Conservation (phyloP, 2,113 vertebrate genomes). For the Neolamprologus variostigma region DNA sequence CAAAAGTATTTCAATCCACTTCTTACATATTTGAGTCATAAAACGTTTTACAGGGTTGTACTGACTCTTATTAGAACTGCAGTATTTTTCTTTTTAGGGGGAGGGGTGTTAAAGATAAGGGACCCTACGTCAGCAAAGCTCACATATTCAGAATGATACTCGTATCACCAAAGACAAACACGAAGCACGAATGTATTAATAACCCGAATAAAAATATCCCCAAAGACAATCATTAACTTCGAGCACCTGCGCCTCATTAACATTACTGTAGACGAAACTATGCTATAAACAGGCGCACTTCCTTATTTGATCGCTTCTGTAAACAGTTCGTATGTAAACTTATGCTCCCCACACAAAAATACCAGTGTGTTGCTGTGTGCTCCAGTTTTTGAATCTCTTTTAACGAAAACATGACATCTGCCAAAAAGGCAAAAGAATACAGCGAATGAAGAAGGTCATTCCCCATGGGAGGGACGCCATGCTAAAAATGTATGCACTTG, state of each 20-base stretch:
- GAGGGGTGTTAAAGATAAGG: neutral
- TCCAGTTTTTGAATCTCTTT: constrained; percentile 22
- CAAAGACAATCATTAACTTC: constrained; percentile 55
- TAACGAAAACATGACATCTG: constrained; percentile 19
- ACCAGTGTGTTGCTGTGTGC: neutral
- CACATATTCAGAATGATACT: neutral
- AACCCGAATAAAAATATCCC: constrained; percentile 46
- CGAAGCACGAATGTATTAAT: constrained; percentile 39
- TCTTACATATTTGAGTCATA: neutral
- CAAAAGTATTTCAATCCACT: neutral
- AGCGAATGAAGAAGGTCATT: constrained; percentile 13
- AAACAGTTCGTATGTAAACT: constrained; percentile 25
- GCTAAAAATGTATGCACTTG: constrained; percentile 33
- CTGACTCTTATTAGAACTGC: neutral
- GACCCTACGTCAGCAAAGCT: neutral
- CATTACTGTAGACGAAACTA: constrained; percentile 21
- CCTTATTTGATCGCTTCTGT: constrained; percentile 15
- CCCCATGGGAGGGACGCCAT: neutral
- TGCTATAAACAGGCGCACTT: constrained; percentile 22
- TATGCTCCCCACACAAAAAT: neutral
- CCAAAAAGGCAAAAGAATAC: neutral
- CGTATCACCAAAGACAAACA: neutral
- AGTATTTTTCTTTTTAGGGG: neutral
- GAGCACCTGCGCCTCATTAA: constrained; percentile 50
- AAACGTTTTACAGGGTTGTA: neutral